Evolutionary conservation across 2,113 vertebrate genomes (phyloP).

Genomic region (Apistogramma diplotaenia): DNA sequence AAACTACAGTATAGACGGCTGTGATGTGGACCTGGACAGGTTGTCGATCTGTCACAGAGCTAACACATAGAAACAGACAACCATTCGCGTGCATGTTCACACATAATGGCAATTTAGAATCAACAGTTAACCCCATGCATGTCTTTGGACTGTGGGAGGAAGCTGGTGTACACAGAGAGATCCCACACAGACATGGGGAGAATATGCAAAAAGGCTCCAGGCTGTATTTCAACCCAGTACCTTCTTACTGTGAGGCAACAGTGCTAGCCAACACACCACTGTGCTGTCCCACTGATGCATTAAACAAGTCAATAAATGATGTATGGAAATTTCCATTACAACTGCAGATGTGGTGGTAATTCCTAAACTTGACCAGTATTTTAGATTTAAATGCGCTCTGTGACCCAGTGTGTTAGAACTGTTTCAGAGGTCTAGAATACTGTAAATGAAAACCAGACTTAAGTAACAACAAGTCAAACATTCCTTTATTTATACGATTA

Average conservation of each 20-base stretch:
- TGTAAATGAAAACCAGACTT: conserved; percentile 13
- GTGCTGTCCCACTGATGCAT: too few relatives aligned
- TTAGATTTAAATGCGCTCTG: background rate
- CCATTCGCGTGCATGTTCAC: too few relatives aligned
- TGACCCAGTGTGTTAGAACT: background rate
- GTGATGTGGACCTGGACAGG: too few relatives aligned
- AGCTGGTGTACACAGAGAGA: background rate
- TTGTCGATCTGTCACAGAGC: too few relatives aligned
- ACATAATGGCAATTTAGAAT: background rate
- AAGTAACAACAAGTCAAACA: background rate
- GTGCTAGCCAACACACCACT: too few relatives aligned
- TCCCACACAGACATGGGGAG: background rate
- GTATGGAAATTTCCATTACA: background rate
- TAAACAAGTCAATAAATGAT: background rate
- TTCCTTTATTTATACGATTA: conserved; percentile 33
- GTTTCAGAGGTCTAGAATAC: background rate
- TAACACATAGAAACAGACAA: too few relatives aligned
- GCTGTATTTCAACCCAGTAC: too few relatives aligned
- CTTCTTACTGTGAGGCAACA: too few relatives aligned
- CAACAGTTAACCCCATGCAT: background rate
- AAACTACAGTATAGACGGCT: background rate
- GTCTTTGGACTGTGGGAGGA: background rate
- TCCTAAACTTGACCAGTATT: background rate
- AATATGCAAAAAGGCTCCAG: accelerated
- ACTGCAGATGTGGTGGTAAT: background rate